These are phyloP conservation scores for Epinotia ramella DNA, from an alignment of 2,888 invertebrate species.

Conservation along the genomic window DNA sequence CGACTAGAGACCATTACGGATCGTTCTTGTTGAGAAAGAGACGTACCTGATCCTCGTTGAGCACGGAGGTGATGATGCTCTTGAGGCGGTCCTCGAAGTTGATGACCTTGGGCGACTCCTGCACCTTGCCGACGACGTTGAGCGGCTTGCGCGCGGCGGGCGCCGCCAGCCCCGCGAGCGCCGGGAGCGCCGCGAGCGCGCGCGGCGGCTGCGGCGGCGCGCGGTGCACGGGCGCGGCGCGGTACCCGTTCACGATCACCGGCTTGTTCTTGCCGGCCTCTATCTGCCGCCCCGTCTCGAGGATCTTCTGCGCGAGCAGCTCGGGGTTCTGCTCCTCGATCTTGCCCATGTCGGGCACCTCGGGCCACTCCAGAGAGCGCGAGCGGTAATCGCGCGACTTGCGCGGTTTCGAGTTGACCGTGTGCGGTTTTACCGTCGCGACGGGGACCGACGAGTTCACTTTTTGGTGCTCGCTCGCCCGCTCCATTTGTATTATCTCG, in stretches of 20 bases:
- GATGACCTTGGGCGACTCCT: constrained; percentile 92
- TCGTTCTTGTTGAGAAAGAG: not conserved
- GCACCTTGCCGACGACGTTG: constrained; percentile 82
- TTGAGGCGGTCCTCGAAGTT: constrained; percentile 96
- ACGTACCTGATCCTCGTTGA: constrained; percentile 92
- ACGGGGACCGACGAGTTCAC: constrained; percentile 71
- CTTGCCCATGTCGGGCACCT: constrained; percentile 95
- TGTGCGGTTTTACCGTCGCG: constrained; percentile 77
- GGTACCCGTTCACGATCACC: constrained; percentile 75
- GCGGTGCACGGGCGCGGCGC: constrained; percentile 61
- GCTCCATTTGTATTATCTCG: constrained; percentile 91
- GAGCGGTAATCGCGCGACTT: constrained; percentile 90
- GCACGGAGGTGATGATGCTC: constrained; percentile 93
- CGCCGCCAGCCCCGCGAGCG: constrained; percentile 50
- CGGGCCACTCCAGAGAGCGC: constrained; percentile 96
- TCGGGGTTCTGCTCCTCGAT: constrained; percentile 97
- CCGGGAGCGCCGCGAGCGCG: constrained; percentile 47
- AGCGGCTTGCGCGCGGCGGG: constrained; percentile 61
- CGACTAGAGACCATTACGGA: too few relatives aligned
- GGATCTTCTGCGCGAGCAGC: constrained; percentile 94
- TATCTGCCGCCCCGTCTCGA: constrained; percentile 95
- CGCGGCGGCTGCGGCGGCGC: constrained; percentile 61
- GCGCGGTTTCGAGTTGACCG: constrained; percentile 71
- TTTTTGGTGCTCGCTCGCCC: constrained; percentile 88
- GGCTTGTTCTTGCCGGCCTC: constrained; percentile 90